phyloP scores from a whole-genome alignment of 2,888 invertebrate genomes.

The Caenorhabditis sp. region DNA sequence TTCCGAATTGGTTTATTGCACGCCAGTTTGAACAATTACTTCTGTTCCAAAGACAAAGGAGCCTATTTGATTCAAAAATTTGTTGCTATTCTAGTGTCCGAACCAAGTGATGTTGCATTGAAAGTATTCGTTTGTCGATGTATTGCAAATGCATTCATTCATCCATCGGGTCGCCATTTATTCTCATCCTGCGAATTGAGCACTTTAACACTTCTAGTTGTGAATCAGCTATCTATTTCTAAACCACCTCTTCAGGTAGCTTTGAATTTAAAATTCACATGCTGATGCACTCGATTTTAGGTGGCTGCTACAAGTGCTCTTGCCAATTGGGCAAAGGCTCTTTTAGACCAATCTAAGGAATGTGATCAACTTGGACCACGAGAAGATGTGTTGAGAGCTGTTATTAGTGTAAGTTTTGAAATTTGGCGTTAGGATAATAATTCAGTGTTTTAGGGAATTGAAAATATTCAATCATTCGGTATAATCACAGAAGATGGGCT shows the following conservation, averaged over 20 bases:
- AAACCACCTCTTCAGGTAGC: constrained; percentile 50
- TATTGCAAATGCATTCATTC: constrained; percentile 83
- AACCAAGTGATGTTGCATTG: constrained; percentile 77
- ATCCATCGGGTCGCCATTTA: constrained; percentile 71
- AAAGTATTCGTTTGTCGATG: constrained; percentile 78
- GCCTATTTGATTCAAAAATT: constrained; percentile 13
- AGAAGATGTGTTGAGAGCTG: constrained; percentile 59
- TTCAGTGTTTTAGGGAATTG: constrained; percentile 7
- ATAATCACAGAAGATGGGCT: constrained; percentile 74
- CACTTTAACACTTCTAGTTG: constrained; percentile 35
- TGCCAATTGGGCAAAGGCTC: constrained; percentile 57
- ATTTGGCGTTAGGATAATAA: no score
- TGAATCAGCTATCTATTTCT: constrained; percentile 28
- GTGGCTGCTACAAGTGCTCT: constrained; percentile 57
- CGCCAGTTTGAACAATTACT: constrained; percentile 75
- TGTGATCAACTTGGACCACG: constrained; percentile 64
- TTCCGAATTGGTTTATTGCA: constrained; percentile 84
- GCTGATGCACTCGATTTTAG: no score
- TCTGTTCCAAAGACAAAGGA: constrained; percentile 15
- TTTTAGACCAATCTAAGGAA: constrained; percentile 52
- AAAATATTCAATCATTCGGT: constrained; percentile 43
- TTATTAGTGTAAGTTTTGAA: neutral
- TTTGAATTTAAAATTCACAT: no score
- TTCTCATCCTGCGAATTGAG: constrained; percentile 39
- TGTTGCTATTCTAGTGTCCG: constrained; percentile 73